Conservation (phyloP, 2,888 invertebrate species). For the Anorthoa munda region DNA sequence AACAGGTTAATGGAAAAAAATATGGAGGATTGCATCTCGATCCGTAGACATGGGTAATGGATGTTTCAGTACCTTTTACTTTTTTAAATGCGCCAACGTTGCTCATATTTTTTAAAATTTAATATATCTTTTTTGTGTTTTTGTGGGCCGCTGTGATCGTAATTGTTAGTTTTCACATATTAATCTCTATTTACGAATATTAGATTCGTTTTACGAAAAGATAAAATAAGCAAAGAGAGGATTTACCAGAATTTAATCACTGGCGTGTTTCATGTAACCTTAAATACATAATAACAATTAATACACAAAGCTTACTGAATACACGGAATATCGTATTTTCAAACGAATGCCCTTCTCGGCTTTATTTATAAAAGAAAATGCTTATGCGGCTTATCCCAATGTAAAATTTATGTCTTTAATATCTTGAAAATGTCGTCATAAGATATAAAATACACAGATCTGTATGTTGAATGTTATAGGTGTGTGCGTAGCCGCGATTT, state of each 20-base stretch:
- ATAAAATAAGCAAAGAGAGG: not conserved
- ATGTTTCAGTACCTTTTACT: conserved; percentile 18
- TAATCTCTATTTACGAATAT: not conserved
- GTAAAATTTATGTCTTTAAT: conserved; percentile 65
- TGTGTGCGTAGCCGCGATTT: conserved; percentile 32
- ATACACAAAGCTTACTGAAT: conserved; percentile 29
- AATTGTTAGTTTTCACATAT: not conserved
- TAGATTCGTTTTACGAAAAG: not conserved
- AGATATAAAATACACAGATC: conserved; percentile 52
- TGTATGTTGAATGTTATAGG: conserved; percentile 38
- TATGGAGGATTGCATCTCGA: conserved; percentile 11
- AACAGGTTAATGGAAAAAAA: conserved; percentile 24
- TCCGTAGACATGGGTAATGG: conserved; percentile 8
- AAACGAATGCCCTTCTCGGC: conserved; percentile 48
- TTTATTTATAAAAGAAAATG: conserved; percentile 61
- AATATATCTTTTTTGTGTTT: not conserved
- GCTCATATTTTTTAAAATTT: not conserved
- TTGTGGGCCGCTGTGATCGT: not conserved
- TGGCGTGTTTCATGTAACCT: not conserved
- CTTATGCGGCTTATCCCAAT: conserved; percentile 60
- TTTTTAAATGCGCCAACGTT: not conserved
- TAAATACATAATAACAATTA: conserved; percentile 44
- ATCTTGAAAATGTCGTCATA: conserved; percentile 51
- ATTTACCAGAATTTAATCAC: conserved; percentile 10
- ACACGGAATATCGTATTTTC: conserved; percentile 40